Conservation (phyloP, 2,797 vertebrate species). For the Poeciliopsis infans region DNA sequence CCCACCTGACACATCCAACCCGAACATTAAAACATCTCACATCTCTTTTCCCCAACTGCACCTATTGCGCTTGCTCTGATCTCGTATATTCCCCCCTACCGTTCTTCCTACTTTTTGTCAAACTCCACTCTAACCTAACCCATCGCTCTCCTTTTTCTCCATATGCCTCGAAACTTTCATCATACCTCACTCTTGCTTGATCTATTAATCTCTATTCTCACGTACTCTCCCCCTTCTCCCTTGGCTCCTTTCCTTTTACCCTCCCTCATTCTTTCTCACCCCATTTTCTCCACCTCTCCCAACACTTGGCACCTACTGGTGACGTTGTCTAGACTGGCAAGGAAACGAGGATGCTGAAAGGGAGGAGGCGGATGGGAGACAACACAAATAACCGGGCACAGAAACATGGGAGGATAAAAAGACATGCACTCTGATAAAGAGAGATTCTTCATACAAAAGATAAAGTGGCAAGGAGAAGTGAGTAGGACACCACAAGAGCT, state of each 20-base stretch:
- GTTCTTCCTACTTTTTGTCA: conserved; percentile 32
- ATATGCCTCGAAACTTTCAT: conserved; percentile 68
- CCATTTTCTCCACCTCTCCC: conserved; percentile 53
- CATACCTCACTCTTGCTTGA: conserved; percentile 66
- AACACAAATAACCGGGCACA: conserved; percentile 4
- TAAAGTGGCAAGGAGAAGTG: conserved; percentile 27
- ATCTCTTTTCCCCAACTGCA: conserved; percentile 40
- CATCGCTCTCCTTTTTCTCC: conserved; percentile 44
- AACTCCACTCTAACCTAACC: conserved; percentile 57
- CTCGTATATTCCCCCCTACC: conserved; percentile 15
- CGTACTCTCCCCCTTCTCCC: conserved; percentile 56
- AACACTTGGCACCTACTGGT: conserved; percentile 60
- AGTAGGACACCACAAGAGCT: conserved; percentile 18
- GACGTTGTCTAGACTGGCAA: conserved; percentile 68
- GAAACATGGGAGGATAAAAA: conserved; percentile 23
- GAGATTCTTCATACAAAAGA: conserved; percentile 33
- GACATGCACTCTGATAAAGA: neutral
- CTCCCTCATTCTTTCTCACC: conserved; percentile 55
- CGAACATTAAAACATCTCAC: conserved; percentile 57
- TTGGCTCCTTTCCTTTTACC: conserved; percentile 61
- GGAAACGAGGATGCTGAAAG: conserved; percentile 47
- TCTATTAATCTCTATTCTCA: conserved; percentile 72
- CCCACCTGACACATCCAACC: conserved; percentile 40
- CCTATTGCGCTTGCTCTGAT: conserved; percentile 60
- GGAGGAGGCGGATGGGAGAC: conserved; percentile 23